Evolutionary conservation across 35 echinoderm and acorn worm genomes (phyloP).

Genomic region (Lytechinus variegatus): DNA sequence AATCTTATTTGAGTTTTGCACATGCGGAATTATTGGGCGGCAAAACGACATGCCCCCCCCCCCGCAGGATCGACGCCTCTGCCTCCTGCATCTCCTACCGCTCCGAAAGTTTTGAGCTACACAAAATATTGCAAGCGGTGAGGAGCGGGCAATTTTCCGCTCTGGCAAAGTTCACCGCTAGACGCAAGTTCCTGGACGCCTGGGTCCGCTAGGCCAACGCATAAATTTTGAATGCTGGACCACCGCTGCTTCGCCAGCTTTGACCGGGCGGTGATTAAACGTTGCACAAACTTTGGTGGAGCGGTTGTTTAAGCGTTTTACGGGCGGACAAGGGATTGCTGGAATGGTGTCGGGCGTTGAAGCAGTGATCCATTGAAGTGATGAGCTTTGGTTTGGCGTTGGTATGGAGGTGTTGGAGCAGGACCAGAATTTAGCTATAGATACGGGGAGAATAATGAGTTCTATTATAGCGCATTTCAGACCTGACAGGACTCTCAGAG

Average conservation of each 20-base stretch:
- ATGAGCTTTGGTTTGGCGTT: slow-evolving; percentile 42
- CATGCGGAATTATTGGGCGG: no score
- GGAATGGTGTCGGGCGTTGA: slow-evolving; percentile 43
- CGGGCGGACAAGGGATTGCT: slow-evolving; percentile 37
- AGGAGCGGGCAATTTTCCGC: slow-evolving; percentile 39
- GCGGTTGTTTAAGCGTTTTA: slow-evolving; percentile 33
- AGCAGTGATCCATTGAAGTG: slow-evolving; percentile 27
- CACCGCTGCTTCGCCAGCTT: slow-evolving; percentile 38
- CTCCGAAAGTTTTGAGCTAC: slow-evolving; percentile 39
- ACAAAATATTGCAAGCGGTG: slow-evolving; percentile 42
- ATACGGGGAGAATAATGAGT: no score
- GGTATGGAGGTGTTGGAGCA: slow-evolving; percentile 41
- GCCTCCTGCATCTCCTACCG: no score
- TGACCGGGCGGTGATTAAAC: slow-evolving; percentile 40
- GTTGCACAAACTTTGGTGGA: slow-evolving; percentile 33
- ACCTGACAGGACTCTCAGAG: no score
- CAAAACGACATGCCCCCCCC: no score
- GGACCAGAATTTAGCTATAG: no score
- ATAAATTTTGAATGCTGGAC: slow-evolving; percentile 35
- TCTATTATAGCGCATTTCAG: no score
- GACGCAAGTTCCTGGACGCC: slow-evolving; percentile 40
- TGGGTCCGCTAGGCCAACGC: slow-evolving; percentile 27
- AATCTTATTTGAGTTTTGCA: no score
- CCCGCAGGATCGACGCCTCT: no score
- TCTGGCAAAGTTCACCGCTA: slow-evolving; percentile 31